Evolutionary conservation across 2,797 vertebrate genomes (phyloP).

Genomic region (Glyptemys insculpta): DNA sequence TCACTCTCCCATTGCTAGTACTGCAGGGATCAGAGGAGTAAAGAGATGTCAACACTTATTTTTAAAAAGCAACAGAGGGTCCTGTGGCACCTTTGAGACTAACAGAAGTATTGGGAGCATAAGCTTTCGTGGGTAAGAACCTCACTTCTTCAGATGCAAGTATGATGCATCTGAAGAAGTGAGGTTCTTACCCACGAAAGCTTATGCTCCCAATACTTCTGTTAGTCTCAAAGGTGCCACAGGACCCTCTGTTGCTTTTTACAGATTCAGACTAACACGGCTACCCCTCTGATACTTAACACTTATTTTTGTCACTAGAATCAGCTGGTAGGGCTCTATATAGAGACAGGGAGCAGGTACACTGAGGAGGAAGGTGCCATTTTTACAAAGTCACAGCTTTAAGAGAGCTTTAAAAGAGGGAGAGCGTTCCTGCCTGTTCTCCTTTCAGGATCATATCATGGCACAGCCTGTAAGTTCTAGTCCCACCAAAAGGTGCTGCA

Average conservation of each 20-base stretch:
- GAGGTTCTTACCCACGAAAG: no score
- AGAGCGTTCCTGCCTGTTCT: not conserved
- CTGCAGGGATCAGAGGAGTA: not conserved
- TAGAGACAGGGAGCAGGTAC: constrained; percentile 2
- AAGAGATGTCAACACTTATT: not conserved
- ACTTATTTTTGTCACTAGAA: not conserved
- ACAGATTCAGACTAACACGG: no score
- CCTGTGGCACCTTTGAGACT: no score
- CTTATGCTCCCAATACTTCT: no score
- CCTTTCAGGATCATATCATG: accelerated
- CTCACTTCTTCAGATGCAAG: no score
- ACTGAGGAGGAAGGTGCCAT: not conserved
- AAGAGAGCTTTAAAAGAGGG: not conserved
- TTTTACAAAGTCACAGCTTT: constrained; percentile 16
- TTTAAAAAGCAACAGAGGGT: no score
- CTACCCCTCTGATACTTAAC: no score
- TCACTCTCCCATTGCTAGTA: not conserved
- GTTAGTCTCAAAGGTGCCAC: no score
- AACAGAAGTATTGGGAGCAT: no score
- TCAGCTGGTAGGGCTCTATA: accelerated
- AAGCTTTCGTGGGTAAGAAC: no score
- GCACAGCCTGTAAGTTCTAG: not conserved
- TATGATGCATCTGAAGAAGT: no score
- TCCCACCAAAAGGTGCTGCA: not conserved
- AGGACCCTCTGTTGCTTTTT: no score